phyloP scores from a whole-genome alignment of 2,888 invertebrate genomes.

The Heliconius hortense region DNA sequence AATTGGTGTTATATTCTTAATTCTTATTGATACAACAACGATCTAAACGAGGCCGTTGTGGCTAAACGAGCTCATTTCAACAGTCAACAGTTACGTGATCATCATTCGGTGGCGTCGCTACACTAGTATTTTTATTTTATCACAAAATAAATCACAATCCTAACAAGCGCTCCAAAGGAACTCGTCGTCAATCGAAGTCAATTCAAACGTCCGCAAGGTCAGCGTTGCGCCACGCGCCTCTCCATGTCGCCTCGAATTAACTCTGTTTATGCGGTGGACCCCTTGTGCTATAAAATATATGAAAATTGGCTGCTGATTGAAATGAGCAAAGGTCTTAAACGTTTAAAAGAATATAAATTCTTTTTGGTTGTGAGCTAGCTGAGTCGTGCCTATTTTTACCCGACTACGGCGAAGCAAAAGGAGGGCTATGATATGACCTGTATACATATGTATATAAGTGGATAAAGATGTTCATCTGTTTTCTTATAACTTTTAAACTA shows the following conservation, averaged over 20 bases:
- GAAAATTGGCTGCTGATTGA: not conserved
- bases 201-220: conserved; percentile 35
- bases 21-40: too few relatives aligned
- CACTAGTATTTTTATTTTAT: not conserved
- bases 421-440: too few relatives aligned
- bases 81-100: not conserved
- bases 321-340: conserved; percentile 14
- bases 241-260: conserved; percentile 25
- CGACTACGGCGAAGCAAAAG: too few relatives aligned
- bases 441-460: too few relatives aligned
- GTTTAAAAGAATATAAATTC: not conserved
- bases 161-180: conserved; percentile 16
- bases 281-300: conserved; percentile 22
- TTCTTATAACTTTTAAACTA: too few relatives aligned
- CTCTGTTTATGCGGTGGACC: conserved; percentile 30
- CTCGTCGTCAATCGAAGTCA: conserved; percentile 28
- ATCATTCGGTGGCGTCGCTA: not conserved
- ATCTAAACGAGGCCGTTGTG: too few relatives aligned
- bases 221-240: conserved; percentile 37
- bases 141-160: conserved; percentile 13
- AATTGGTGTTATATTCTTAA: too few relatives aligned
- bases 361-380: too few relatives aligned
- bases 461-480: too few relatives aligned
- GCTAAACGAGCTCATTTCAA: not conserved
- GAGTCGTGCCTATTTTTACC: too few relatives aligned